These are phyloP conservation scores for Ligdia adustata DNA, from an alignment of 2,888 invertebrate species.

Conservation along the genomic window DNA sequence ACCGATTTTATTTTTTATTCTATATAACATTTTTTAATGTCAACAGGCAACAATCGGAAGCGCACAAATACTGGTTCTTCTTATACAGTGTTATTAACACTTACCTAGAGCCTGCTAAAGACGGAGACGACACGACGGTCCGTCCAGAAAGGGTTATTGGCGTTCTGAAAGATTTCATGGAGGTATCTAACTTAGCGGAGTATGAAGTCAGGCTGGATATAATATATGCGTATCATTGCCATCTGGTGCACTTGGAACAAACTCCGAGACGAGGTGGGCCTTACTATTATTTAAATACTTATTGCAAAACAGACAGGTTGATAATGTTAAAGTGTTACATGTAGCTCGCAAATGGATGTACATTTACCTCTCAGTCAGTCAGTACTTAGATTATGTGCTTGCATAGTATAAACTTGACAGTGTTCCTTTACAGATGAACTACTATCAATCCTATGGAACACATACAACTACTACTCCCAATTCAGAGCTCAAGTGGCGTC, in stretches of 20 bases:
- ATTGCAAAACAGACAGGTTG: no score
- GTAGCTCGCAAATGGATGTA: no score
- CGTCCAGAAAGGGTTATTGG: conserved; percentile 60
- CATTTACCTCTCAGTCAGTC: no score
- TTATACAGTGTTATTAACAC: conserved; percentile 89
- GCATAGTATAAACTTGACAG: no score
- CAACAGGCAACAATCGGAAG: conserved; percentile 86
- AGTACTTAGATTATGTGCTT: no score
- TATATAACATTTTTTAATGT: no score
- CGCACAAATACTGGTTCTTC: conserved; percentile 96
- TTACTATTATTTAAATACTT: no score
- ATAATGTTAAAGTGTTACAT: no score
- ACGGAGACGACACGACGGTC: conserved; percentile 41
- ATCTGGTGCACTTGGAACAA: conserved; percentile 85
- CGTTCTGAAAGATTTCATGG: conserved; percentile 92
- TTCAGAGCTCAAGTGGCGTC: conserved; percentile 87
- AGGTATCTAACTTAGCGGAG: conserved; percentile 92
- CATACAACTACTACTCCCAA: conserved; percentile 93
- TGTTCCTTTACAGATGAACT: conserved; percentile 84
- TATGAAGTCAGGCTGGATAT: conserved; percentile 91
- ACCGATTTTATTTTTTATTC: no score
- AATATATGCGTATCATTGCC: conserved; percentile 92
- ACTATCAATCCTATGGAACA: conserved; percentile 90
- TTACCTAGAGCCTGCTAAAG: conserved; percentile 69
- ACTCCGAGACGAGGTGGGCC: conserved; percentile 69